Conservation (phyloP, 2,888 invertebrate genomes). For the Chorisops tibialis region DNA sequence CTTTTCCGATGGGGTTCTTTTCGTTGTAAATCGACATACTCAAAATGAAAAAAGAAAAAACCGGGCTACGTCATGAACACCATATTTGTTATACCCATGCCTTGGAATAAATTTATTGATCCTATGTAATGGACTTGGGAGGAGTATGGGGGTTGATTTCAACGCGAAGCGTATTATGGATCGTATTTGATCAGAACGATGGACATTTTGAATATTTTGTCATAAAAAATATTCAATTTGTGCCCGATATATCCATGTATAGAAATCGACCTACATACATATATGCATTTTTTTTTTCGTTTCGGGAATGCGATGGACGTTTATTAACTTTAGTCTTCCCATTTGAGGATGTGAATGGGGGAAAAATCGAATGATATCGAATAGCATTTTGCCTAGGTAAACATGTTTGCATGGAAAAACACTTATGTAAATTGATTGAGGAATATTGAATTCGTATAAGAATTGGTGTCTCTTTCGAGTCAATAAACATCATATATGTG, state of each 20-base stretch:
- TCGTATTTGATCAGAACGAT: constrained; percentile 9
- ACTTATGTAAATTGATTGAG: constrained; percentile 23
- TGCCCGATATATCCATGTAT: background rate
- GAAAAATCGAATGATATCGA: constrained; percentile 18
- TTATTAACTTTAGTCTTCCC: constrained; percentile 12
- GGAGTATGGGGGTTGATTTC: background rate
- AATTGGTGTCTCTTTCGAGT: too few species aligned
- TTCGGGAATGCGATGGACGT: background rate
- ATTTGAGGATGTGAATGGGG: background rate
- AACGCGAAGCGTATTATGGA: background rate
- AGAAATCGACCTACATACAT: background rate
- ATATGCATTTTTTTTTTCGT: background rate
- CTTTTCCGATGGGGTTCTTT: background rate
- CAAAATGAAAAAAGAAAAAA: too few species aligned
- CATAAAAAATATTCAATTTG: constrained; percentile 21
- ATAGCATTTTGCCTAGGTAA: constrained; percentile 11
- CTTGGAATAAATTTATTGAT: constrained; percentile 17
- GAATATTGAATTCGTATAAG: background rate
- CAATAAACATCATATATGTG: too few species aligned
- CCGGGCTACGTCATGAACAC: too few species aligned
- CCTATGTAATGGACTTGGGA: constrained; percentile 18
- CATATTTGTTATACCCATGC: constrained; percentile 6
- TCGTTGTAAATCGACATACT: too few species aligned
- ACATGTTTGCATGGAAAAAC: constrained; percentile 11
- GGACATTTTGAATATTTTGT: constrained; percentile 21